A percentile compares a stretch with the other conserved stretches of the same genome.
Evolutionary conservation across 2,797 vertebrate genomes (phyloP).

Genomic region (Myotis myotis): DNA sequence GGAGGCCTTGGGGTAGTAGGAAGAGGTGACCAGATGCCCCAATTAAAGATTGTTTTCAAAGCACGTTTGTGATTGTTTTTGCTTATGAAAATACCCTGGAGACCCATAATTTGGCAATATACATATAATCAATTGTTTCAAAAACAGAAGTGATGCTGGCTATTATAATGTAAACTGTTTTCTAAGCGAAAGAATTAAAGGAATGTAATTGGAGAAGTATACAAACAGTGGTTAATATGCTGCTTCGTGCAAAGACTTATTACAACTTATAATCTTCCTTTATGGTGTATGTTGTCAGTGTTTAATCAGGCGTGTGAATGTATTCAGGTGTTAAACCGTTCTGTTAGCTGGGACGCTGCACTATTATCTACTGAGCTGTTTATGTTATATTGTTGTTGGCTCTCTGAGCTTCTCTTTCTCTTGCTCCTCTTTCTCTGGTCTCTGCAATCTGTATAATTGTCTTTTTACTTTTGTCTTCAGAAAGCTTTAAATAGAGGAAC

Average conservation of each 20-base stretch:
- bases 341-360: slow-evolving; percentile 77
- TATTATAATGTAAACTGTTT: slow-evolving; percentile 81
- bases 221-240: slow-evolving; percentile 81
- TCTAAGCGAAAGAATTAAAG: slow-evolving; percentile 82
- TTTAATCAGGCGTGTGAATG: slow-evolving; percentile 82
- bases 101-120: slow-evolving; percentile 77
- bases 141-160: slow-evolving; percentile 80
- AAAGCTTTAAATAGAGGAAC: slow-evolving; percentile 34
- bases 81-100: slow-evolving; percentile 61
- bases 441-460: slow-evolving; percentile 61
- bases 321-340: slow-evolving; percentile 83
- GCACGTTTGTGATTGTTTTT: slow-evolving; percentile 65
- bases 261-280: slow-evolving; percentile 85
- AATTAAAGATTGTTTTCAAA: slow-evolving; percentile 48
- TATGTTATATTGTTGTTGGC: slow-evolving; percentile 67
- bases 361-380: slow-evolving; percentile 82
- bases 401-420: slow-evolving; percentile 70
- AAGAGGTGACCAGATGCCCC: not conserved
- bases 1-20: not conserved
- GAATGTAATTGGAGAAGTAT: slow-evolving; percentile 82
- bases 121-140: slow-evolving; percentile 81
- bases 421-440: not conserved
- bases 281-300: slow-evolving; percentile 79
- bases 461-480: slow-evolving; percentile 66
- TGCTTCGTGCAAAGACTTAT: slow-evolving; percentile 82